phyloP scores from a whole-genome alignment of 2,888 invertebrate species.

The Pachliopta kotzebuea region DNA sequence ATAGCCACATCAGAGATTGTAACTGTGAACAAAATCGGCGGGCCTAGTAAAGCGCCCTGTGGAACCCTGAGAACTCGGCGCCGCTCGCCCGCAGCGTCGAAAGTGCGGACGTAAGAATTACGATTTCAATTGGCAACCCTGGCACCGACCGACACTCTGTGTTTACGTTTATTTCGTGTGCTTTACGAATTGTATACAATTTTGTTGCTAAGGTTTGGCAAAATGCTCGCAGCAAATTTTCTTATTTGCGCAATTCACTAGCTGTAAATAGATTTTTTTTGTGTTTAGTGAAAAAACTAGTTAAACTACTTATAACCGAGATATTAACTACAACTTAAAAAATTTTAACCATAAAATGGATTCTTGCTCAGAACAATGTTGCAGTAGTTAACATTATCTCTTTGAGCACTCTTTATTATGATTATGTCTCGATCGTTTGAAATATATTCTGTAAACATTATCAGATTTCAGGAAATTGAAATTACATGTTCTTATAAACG shows the following conservation, averaged over 20 bases:
- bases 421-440: too few relatives aligned
- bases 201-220: conserved; percentile 22
- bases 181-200: conserved; percentile 25
- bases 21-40: conserved; percentile 11
- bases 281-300: too few relatives aligned
- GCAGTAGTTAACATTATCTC: too few relatives aligned
- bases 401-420: too few relatives aligned
- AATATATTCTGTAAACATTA: too few relatives aligned
- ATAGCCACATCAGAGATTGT: conserved; percentile 22
- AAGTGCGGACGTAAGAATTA: conserved; percentile 53
- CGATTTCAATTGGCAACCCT: conserved; percentile 48
- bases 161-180: conserved; percentile 28
- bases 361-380: too few relatives aligned
- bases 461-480: too few relatives aligned
- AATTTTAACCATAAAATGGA: too few relatives aligned
- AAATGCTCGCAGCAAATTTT: conserved; percentile 11
- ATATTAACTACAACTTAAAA: too few relatives aligned
- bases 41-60: conserved; percentile 12
- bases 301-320: too few relatives aligned
- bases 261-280: too few relatives aligned
- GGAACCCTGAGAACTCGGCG: conserved; percentile 1
- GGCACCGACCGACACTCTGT: conserved; percentile 32
- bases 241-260: too few relatives aligned
- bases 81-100: conserved; percentile 43
- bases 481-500: neutral